Evolutionary conservation across 2,797 vertebrate genomes (phyloP), one percentile per base, ranked within the genome.

Genomic region (Melanotaenia trifasciata): DNA sequence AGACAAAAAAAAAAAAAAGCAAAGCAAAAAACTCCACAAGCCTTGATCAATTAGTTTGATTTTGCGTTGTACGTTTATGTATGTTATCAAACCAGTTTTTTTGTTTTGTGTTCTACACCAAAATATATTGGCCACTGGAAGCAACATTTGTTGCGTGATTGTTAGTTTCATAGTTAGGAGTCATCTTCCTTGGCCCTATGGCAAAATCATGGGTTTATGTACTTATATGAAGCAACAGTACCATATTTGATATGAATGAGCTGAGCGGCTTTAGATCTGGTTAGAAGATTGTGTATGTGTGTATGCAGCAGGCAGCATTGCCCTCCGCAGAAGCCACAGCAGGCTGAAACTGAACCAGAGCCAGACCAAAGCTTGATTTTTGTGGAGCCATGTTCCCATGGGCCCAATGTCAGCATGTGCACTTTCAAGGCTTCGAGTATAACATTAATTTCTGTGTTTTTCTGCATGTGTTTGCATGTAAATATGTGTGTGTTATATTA

Each of bases 271-370:
- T 85, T 91, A 86, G 82, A 81, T 88, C 62, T 84, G 79, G 82
- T 89, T 87, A 84, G 70, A 62, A 50, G 43, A 65, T 65, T 78
- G 67, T 72, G 58, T 75, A 28, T 60, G 62, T 50, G 63, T 74
- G 75, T 63, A 69, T 64, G 70, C 9, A 36, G 67, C 78, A 72
- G 80, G 74, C 82, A 87, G 75, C 74, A 74, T 58, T 64, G 58
- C 78, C 74, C 76, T 72, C 87, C 84, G 50, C 88, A 90, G 84
- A 89, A 90, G 80, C 89, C 87, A 61, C 89, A 87, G 81, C 58
- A 74, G 80, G 58, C 83, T 89, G 85, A 86, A 85, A 80, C 64
- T 3, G 26, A 90, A 89, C 81, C 79, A 79, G 71, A 74, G 67
- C 83, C 85, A 85, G 76, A 85, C 76, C 83, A 67, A 47, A 66